These are phyloP conservation scores for Monomorium pharaonis DNA, from an alignment of 1,140 invertebrate genomes.

Conservation along the genomic window DNA sequence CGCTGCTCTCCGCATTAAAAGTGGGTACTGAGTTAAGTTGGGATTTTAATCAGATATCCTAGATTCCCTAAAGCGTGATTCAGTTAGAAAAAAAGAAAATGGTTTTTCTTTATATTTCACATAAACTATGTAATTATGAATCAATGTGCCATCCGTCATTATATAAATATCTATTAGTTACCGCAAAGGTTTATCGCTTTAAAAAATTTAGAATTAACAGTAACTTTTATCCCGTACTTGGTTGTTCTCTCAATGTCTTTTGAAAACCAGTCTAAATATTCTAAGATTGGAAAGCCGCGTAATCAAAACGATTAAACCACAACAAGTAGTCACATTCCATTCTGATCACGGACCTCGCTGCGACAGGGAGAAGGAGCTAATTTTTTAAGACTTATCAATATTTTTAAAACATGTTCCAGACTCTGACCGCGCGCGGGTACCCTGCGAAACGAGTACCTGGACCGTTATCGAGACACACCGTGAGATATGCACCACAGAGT, in stretches of 20 bases:
- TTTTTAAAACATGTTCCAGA: constrained; percentile 10
- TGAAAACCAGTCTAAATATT: background rate
- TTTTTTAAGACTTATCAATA: constrained; percentile 21
- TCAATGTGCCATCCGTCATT: background rate
- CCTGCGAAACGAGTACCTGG: constrained; percentile 32
- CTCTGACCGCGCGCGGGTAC: background rate
- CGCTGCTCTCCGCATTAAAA: constrained; percentile 55
- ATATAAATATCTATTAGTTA: background rate
- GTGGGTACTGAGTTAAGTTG: constrained; percentile 50
- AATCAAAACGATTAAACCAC: background rate
- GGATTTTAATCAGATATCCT: constrained; percentile 63
- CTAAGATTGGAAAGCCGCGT: background rate
- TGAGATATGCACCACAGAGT: constrained; percentile 60
- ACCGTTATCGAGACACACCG: constrained; percentile 68
- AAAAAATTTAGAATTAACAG: background rate
- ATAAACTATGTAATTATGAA: background rate
- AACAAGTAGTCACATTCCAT: background rate
- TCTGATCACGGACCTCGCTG: background rate
- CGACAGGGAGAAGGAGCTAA: background rate
- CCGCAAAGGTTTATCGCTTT: background rate
- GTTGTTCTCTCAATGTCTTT: background rate
- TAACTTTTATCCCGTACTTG: background rate
- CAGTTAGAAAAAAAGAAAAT: background rate
- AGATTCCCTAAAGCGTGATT: background rate
- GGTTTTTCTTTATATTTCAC: background rate